These are phyloP conservation scores for Misgurnus mizolepis DNA, from an alignment of 2,113 vertebrate species.

Conservation along the genomic window DNA sequence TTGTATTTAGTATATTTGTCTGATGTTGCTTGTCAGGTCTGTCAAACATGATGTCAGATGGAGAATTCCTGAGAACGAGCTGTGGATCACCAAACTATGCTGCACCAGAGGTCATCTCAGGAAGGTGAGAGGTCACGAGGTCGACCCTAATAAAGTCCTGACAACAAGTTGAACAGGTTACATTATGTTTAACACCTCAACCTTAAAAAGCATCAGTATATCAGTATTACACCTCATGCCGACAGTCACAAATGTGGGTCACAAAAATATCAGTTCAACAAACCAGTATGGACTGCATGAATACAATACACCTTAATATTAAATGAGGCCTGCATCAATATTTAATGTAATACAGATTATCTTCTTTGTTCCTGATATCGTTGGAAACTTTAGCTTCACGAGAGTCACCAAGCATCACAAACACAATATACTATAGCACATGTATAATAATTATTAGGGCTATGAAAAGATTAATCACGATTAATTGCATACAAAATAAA, in stretches of 20 bases:
- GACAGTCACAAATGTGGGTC: not conserved
- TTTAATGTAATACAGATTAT: not conserved
- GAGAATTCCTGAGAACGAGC: constrained; percentile 95
- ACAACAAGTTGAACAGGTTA: not conserved
- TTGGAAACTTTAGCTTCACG: not conserved
- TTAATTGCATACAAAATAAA: no score
- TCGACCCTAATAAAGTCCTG: not conserved
- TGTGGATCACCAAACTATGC: constrained; percentile 98
- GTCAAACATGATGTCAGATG: constrained; percentile 99
- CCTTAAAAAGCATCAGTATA: not conserved
- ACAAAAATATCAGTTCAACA: not conserved
- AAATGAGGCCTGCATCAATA: not conserved
- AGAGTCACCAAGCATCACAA: not conserved
- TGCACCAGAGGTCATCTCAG: constrained; percentile 98
- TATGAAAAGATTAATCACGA: no score
- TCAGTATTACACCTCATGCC: not conserved
- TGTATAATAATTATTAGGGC: not conserved
- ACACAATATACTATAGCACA: not conserved
- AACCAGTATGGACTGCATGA: not conserved
- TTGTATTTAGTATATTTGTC: not conserved
- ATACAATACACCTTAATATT: constrained; percentile 16
- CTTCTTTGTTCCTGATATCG: not conserved
- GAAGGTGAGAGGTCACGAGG: constrained; percentile 79
- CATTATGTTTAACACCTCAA: not conserved
- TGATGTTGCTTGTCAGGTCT: constrained; percentile 78